Evolutionary conservation across 2,113 vertebrate genomes (phyloP).

Genomic region (Clarias batrachus): DNA sequence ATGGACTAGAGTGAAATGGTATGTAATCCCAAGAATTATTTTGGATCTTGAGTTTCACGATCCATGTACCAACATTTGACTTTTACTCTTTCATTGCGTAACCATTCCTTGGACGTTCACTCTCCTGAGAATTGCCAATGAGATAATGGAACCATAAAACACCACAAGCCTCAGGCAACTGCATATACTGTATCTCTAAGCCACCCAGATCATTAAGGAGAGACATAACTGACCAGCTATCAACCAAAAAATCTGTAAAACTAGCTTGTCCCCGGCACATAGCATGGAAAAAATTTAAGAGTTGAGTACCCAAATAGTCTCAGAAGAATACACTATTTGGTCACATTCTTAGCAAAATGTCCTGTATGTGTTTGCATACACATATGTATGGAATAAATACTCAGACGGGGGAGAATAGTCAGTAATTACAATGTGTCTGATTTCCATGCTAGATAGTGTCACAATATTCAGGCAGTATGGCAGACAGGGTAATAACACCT

Average conservation of each 20-base stretch:
- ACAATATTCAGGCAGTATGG: constrained; percentile 38
- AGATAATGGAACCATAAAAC: constrained; percentile 6
- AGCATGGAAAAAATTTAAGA: not conserved
- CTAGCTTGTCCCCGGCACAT: not conserved
- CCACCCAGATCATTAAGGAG: not conserved
- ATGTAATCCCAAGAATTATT: not conserved
- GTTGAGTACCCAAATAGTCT: not conserved
- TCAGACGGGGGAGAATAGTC: constrained; percentile 21
- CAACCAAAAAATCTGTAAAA: not conserved
- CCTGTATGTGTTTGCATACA: not conserved
- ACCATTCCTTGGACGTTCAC: not conserved
- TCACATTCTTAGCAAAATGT: not conserved
- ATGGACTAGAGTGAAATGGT: not conserved
- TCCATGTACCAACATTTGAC: not conserved
- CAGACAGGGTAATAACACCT: constrained; percentile 39
- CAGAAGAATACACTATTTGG: not conserved
- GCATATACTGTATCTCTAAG: not conserved
- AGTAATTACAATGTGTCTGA: constrained; percentile 44
- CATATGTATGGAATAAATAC: not conserved
- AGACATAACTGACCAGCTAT: not conserved
- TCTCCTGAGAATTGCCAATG: not conserved
- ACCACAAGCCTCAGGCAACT: not conserved
- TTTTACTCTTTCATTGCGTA: not conserved
- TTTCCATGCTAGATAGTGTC: constrained; percentile 37
- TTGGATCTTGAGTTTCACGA: not conserved